A percentile compares a stretch with the other conserved stretches of the same genome.
Conservation (phyloP, 2,888 invertebrate genomes). For the Dysmachus trigonus region DNA sequence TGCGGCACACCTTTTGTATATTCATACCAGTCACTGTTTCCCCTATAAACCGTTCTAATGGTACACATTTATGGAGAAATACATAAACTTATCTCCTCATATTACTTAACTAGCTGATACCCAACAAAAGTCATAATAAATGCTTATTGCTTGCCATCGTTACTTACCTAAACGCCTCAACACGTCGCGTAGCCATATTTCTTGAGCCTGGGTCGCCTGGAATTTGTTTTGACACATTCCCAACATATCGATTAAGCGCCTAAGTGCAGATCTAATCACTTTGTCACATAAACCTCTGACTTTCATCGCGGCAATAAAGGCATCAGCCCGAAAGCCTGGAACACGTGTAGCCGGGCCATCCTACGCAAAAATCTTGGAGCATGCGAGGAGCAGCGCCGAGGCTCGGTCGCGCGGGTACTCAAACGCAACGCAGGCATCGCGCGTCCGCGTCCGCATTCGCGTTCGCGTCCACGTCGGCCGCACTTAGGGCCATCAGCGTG, state of each 20-base stretch:
- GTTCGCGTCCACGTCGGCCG: neutral
- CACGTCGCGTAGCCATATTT: neutral
- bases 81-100: neutral
- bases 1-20: too few relatives aligned
- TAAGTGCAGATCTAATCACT: slow-evolving; percentile 30
- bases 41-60: neutral
- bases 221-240: slow-evolving; percentile 23
- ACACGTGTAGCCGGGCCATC: slow-evolving; percentile 44
- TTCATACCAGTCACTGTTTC: too few relatives aligned
- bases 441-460: neutral
- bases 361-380: slow-evolving; percentile 44
- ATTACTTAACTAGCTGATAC: neutral
- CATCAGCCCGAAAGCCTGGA: slow-evolving; percentile 38
- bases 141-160: neutral
- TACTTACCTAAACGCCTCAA: neutral
- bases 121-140: neutral
- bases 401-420: neutral
- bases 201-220: neutral
- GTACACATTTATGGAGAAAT: neutral
- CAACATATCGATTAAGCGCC: slow-evolving; percentile 15
- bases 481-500: slow-evolving; percentile 36
- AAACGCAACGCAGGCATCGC: neutral
- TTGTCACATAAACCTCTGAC: slow-evolving; percentile 44
- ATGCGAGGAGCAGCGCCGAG: slow-evolving; percentile 44
- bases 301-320: slow-evolving; percentile 44